Conservation (phyloP, 2,888 invertebrate genomes). For the Caenorhabditis plicata region DNA sequence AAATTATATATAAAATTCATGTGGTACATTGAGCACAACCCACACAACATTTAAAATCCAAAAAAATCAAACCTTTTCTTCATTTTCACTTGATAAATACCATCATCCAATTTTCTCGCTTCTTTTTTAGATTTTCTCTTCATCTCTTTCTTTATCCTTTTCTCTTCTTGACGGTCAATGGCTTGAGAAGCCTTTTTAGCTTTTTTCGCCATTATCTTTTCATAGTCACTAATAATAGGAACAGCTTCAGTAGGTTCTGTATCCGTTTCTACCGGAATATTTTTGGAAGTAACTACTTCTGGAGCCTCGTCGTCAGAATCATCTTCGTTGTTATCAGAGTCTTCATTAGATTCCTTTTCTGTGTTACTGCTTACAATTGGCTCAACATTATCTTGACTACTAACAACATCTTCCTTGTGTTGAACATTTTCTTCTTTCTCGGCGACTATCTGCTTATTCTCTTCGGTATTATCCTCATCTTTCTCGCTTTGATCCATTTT, state of each 20-base stretch:
- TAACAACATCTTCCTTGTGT: too few species aligned
- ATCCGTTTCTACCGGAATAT: neutral
- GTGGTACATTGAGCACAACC: neutral
- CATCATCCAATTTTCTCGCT: conserved; percentile 11
- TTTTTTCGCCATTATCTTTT: conserved; percentile 18
- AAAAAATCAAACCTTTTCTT: conserved; percentile 13
- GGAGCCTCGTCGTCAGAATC: conserved; percentile 10
- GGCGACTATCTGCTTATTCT: too few species aligned
- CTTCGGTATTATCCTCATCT: neutral
- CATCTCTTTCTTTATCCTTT: conserved; percentile 11
- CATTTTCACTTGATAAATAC: conserved; percentile 20
- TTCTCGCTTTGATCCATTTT: neutral
- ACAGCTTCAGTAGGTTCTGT: conserved; percentile 3
- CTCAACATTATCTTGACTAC: conserved; percentile 9
- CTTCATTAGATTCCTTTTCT: neutral
- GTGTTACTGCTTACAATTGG: conserved; percentile 8
- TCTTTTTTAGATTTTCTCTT: conserved; percentile 2
- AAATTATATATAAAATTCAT: neutral
- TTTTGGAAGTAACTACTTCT: conserved; percentile 4
- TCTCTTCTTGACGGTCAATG: conserved; percentile 12
- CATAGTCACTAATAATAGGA: conserved; percentile 2
- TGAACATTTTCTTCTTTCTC: too few species aligned
- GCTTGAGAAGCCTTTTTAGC: conserved; percentile 5
- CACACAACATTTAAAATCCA: neutral
- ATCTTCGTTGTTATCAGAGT: neutral